These are phyloP conservation scores for Sebastes cheni DNA, from an alignment of 2,797 vertebrate species.

Conservation along the genomic window DNA sequence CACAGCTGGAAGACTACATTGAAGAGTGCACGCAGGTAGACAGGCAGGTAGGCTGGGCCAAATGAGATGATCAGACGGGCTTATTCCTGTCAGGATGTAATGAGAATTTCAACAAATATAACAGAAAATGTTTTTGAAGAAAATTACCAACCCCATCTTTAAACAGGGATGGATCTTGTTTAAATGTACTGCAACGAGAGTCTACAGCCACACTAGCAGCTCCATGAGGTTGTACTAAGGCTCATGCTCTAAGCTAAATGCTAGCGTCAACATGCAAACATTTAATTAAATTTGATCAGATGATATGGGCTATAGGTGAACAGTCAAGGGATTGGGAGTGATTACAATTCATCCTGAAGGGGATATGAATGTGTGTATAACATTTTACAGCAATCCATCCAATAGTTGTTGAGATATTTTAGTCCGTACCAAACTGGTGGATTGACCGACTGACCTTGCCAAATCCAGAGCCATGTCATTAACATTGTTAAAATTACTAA, in stretches of 20 bases:
- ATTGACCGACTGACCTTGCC: not conserved
- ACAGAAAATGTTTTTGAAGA: not conserved
- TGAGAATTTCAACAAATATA: not conserved
- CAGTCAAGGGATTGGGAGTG: not conserved
- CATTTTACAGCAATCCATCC: not conserved
- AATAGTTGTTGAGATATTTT: not conserved
- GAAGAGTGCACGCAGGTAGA: not conserved
- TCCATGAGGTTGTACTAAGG: not conserved
- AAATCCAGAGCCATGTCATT: not conserved
- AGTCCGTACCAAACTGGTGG: not conserved
- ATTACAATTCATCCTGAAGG: not conserved
- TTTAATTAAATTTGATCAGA: not conserved
- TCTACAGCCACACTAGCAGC: too few species aligned
- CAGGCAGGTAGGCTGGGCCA: fast-evolving
- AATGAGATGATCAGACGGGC: not conserved
- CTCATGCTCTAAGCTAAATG: not conserved
- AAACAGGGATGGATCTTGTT: slow-evolving; percentile 1
- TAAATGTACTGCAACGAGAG: not conserved
- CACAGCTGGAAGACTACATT: not conserved
- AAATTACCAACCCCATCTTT: not conserved
- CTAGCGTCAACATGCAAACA: not conserved
- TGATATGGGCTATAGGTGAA: not conserved
- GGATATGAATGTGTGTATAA: not conserved
- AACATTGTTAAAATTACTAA: not conserved
- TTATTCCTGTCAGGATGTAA: not conserved